These are phyloP conservation scores for Tetramorium simillimum DNA, from an alignment of 1,140 invertebrate genomes.

Conservation along the genomic window DNA sequence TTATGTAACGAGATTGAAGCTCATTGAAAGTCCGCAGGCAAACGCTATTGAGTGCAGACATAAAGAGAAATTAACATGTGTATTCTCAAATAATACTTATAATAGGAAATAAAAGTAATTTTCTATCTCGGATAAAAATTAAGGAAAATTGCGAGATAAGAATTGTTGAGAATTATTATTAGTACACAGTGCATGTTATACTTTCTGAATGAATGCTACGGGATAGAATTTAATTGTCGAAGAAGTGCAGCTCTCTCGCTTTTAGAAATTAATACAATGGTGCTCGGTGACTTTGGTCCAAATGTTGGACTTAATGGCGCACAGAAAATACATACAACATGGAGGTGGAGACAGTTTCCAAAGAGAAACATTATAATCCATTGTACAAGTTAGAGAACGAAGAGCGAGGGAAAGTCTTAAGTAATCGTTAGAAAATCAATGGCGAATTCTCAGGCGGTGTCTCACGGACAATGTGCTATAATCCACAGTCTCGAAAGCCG, in stretches of 20 bases:
- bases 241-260: background rate
- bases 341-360: conserved; percentile 30
- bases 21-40: conserved; percentile 6
- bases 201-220: background rate
- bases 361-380: conserved; percentile 62
- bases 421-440: conserved; percentile 60
- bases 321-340: conserved; percentile 24
- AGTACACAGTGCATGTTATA: background rate
- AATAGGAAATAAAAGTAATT: background rate
- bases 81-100: background rate
- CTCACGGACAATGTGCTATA: conserved; percentile 63
- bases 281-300: conserved; percentile 3
- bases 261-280: background rate
- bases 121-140: background rate
- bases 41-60: background rate
- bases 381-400: conserved; percentile 51
- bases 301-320: conserved; percentile 30
- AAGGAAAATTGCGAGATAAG: background rate
- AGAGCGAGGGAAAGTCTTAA: conserved; percentile 26
- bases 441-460: conserved; percentile 47
- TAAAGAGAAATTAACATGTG: background rate
- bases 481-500: conserved; percentile 61
- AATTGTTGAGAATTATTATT: background rate
- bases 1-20: conserved; percentile 43
- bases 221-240: background rate